phyloP scores from a whole-genome alignment of 1,140 invertebrate genomes.

The Nebria ingens region DNA sequence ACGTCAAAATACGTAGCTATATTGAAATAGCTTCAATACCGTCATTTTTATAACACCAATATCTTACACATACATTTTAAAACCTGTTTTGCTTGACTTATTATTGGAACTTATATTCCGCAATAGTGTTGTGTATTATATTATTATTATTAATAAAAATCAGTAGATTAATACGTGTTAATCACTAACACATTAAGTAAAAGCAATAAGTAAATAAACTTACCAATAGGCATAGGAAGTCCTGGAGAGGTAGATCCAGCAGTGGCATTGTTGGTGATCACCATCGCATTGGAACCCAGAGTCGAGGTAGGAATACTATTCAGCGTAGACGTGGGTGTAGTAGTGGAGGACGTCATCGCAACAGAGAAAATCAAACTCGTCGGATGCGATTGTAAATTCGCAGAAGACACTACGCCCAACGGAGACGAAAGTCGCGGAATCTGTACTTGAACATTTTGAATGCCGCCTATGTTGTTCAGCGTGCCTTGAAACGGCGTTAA shows the following conservation, averaged over 20 bases:
- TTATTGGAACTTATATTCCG: too few species aligned
- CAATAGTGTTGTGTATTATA: too few species aligned
- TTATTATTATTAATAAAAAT: too few species aligned
- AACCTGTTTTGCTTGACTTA: too few species aligned
- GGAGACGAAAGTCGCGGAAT: constrained; percentile 66
- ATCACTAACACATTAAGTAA: not conserved
- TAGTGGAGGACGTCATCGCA: constrained; percentile 33
- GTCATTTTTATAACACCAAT: too few species aligned
- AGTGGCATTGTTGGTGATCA: constrained; percentile 19
- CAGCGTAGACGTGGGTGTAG: constrained; percentile 32
- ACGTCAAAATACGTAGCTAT: too few species aligned
- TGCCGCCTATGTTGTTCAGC: constrained; percentile 46
- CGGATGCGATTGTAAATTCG: constrained; percentile 35
- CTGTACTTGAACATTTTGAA: constrained; percentile 73
- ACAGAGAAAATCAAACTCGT: constrained; percentile 34
- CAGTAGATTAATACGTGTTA: too few species aligned
- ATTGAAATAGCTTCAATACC: too few species aligned
- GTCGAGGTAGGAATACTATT: constrained; percentile 35
- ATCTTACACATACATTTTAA: too few species aligned
- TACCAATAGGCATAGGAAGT: constrained; percentile 43
- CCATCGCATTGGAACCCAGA: constrained; percentile 40
- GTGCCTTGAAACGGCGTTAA: constrained; percentile 53
- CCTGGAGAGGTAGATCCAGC: constrained; percentile 32
- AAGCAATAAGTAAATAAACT: constrained; percentile 6
- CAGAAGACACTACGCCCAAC: constrained; percentile 48